phyloP scores from a whole-genome alignment of 2,888 invertebrate genomes.

The Matsumyia berberina region DNA sequence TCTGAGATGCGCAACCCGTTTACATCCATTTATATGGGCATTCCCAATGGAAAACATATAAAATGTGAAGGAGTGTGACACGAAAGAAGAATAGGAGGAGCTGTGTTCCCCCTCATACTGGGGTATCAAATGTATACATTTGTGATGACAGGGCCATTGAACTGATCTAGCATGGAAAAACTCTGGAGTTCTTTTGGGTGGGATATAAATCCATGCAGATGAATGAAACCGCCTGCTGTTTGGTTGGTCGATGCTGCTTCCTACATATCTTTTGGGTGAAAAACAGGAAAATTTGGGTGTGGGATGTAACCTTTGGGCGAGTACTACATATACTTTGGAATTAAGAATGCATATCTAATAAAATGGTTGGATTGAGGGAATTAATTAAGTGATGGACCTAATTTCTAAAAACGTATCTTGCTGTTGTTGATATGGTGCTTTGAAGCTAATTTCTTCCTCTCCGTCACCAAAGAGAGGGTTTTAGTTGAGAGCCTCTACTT shows the following conservation, averaged over 20 bases:
- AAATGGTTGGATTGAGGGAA: neutral
- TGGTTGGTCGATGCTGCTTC: neutral
- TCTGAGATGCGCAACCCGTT: conserved; percentile 39
- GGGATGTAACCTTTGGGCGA: neutral
- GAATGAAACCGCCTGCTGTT: conserved; percentile 13
- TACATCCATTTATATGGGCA: conserved; percentile 61
- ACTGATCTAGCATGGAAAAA: neutral
- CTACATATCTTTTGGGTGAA: neutral
- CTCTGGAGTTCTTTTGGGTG: neutral
- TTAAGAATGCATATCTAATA: neutral
- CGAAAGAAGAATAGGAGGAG: conserved; percentile 22
- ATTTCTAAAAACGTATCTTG: neutral
- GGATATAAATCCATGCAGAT: conserved; percentile 14
- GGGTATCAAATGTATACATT: conserved; percentile 2
- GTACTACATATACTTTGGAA: neutral
- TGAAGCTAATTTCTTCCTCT: too few species aligned
- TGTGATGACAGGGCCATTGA: conserved; percentile 21
- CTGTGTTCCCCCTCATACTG: neutral
- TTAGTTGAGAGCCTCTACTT: too few species aligned
- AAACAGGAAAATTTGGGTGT: conserved; percentile 35
- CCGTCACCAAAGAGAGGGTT: too few species aligned
- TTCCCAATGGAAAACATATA: conserved; percentile 26
- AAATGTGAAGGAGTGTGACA: conserved; percentile 10
- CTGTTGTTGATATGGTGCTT: neutral
- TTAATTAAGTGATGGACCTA: neutral